Evolutionary conservation across 2,113 vertebrate genomes (phyloP), one percentile per base, ranked within the genome.

Genomic region (Sander lucioperca): DNA sequence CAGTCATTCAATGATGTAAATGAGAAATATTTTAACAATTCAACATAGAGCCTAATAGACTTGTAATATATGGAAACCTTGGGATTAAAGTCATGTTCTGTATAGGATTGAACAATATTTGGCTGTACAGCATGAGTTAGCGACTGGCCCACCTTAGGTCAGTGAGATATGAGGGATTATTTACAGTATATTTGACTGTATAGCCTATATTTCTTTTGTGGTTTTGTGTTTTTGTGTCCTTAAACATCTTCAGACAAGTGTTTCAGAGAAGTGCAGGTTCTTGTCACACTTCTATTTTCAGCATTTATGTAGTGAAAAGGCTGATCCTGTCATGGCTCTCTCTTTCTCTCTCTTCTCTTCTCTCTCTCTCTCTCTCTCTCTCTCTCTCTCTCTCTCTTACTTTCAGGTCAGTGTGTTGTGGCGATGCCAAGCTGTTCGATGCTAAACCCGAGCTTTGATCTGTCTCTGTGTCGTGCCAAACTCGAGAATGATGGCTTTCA

Each of bases 391-490:
- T 39, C 25, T 63, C 57, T 45, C n/a, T 61, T 3, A 0, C n/a
- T 39, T 43, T 66, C 68, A 96, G 95, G 95, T 87, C 92, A 95
- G 87, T 89, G 92, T 85, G 88, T 96, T 8, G n/a, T 92, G 43
- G 67, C 92, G 1, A 54, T 93, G 45, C 61, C 85, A 0, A 92
- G 89, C 68, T 79, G 67, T 25, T 95, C 94, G 2, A 1, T 72
- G 2, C 61, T 95, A 5, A 89, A 79, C 51, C 95, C 93, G 6
- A 84, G 59, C 5, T 96, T 96, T 75, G 88, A 95, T 81, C 82
- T 96, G 67, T 53, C 84, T 21, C 51, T 67, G 66, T 95, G 95
- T 59, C 92, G 86, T 1, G 64, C 76, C 43, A 81, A 84, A 57
- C 87, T 96, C 84, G 92, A 94, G 79, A 74, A 54, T 14, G 39